Conservation (phyloP, 92 coral and sea anemone genomes). For the Nematostella vectensis region DNA sequence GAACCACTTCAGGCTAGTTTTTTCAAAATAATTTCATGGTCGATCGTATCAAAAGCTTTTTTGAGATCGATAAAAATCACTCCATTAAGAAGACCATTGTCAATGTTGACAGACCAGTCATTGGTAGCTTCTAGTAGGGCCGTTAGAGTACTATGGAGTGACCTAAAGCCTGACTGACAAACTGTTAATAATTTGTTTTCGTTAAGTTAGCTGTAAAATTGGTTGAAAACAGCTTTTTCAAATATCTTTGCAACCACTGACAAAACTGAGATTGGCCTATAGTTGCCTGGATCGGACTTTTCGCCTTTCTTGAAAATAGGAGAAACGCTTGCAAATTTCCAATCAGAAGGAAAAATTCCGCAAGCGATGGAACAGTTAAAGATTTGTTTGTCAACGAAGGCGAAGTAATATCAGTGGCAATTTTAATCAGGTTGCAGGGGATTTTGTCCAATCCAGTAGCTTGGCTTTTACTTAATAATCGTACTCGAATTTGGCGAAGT, state of each 20-base stretch:
- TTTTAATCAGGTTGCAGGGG: no score
- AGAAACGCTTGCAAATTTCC: conserved; percentile 32
- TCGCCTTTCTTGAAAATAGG: conserved; percentile 16
- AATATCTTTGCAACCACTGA: conserved; percentile 16
- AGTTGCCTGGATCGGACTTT: conserved; percentile 14
- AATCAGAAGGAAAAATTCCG: conserved; percentile 26
- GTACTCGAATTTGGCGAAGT: conserved; percentile 3
- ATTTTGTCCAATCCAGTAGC: no score
- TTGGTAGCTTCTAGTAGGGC: conserved; percentile 25
- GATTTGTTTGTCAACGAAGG: no score
- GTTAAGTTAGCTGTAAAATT: conserved; percentile 9
- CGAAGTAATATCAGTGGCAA: no score
- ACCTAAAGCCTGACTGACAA: conserved; percentile 24
- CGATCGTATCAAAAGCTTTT: conserved; percentile 25
- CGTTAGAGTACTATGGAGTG: conserved; percentile 28
- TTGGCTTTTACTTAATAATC: conserved; percentile 5
- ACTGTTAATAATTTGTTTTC: conserved; percentile 14
- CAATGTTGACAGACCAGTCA: conserved; percentile 28
- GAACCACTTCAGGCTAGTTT: conserved; percentile 37
- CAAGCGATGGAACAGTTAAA: conserved; percentile 1
- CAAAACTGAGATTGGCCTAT: conserved; percentile 5
- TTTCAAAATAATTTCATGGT: conserved; percentile 16
- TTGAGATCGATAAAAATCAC: conserved; percentile 24
- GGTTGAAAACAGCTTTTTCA: conserved; percentile 10
- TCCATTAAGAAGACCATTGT: conserved; percentile 19